Percentiles rank a stretch among this genome's conserved stretches.
Conservation (phyloP, 2,113 vertebrate species). For the Brachypodius melanocephalos region DNA sequence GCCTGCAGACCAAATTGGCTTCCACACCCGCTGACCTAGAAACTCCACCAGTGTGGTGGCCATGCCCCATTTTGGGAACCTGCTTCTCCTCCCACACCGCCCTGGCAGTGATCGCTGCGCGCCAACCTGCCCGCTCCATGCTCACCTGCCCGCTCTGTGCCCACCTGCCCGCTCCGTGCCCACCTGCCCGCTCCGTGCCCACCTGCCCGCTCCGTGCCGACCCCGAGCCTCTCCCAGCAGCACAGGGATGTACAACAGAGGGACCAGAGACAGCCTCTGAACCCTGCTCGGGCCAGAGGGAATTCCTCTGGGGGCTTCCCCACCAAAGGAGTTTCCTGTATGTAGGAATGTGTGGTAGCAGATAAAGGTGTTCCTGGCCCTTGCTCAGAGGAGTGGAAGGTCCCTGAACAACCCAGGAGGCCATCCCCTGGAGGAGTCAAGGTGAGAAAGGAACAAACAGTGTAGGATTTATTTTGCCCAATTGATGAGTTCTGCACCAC, state of each 20-base stretch:
- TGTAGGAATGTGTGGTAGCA: background rate
- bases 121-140: background rate
- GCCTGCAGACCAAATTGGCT: constrained; percentile 40
- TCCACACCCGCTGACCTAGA: constrained; percentile 56
- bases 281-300: background rate
- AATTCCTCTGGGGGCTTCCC: background rate
- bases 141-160: background rate
- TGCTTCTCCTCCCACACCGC: background rate
- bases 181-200: rapidly evolving
- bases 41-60: background rate
- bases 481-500: background rate
- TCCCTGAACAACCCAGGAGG: background rate
- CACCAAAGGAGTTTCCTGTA: background rate
- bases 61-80: background rate
- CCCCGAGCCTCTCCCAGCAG: rapidly evolving
- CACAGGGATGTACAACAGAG: background rate
- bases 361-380: background rate
- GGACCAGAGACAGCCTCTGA: background rate
- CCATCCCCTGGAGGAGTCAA: background rate
- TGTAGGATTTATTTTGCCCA: background rate
- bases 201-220: background rate
- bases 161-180: background rate
- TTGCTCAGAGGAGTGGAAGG: background rate
- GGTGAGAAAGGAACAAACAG: background rate
- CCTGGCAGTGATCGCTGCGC: background rate